Percentiles rank a stretch among this genome's conserved stretches.
Conservation (phyloP, 2,888 invertebrate genomes). For the Troides aeacus region DNA sequence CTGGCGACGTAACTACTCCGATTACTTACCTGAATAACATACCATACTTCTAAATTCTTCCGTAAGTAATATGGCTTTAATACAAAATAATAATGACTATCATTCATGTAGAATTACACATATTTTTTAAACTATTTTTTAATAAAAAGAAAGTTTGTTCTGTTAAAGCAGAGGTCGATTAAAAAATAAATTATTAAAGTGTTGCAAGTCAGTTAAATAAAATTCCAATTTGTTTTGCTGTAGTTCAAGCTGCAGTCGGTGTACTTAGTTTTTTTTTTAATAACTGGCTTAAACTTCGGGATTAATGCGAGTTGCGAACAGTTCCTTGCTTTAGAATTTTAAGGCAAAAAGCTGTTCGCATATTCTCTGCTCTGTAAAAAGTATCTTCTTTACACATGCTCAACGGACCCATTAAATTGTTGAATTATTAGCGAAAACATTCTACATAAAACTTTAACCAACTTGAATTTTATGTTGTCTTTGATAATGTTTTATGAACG, state of each 20-base stretch:
- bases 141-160: background rate
- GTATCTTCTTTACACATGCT: constrained; percentile 43
- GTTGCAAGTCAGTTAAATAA: constrained; percentile 18
- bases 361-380: constrained; percentile 47
- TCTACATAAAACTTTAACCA: constrained; percentile 15
- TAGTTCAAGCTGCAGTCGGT: constrained; percentile 22
- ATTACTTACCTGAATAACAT: background rate
- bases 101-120: too few relatives aligned
- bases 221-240: constrained; percentile 18
- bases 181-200: constrained; percentile 19
- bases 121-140: background rate
- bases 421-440: constrained; percentile 17
- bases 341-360: constrained; percentile 53
- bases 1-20: background rate
- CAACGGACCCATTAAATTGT: constrained; percentile 36
- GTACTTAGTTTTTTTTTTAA: constrained; percentile 22
- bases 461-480: constrained; percentile 8
- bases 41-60: background rate
- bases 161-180: constrained; percentile 6
- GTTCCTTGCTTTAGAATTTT: constrained; percentile 50
- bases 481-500: constrained; percentile 12
- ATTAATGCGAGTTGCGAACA: constrained; percentile 58
- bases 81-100: too few relatives aligned
- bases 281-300: constrained; percentile 36
- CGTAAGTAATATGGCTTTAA: background rate